These are phyloP conservation scores for Adelognathus sp. DNA, from an alignment of 2,888 invertebrate species.

Conservation along the genomic window DNA sequence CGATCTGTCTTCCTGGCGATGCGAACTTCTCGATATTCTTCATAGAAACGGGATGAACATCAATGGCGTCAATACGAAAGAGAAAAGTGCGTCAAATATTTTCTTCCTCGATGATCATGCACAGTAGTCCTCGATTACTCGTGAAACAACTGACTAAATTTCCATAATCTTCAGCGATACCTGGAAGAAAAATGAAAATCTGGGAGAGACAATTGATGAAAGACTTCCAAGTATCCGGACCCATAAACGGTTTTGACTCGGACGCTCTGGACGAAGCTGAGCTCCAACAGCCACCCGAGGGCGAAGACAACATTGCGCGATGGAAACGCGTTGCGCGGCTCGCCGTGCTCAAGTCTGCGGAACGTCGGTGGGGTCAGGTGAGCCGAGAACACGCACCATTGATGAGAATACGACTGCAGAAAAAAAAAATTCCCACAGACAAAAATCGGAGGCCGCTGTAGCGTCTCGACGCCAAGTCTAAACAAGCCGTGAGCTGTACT, in stretches of 20 bases:
- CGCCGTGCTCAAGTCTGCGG: slow-evolving; percentile 87
- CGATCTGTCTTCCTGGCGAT: slow-evolving; percentile 95
- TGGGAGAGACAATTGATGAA: slow-evolving; percentile 95
- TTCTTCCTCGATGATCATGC: no score
- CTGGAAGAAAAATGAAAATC: slow-evolving; percentile 90
- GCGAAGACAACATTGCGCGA: slow-evolving; percentile 79
- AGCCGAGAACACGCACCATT: slow-evolving; percentile 80
- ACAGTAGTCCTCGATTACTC: background rate
- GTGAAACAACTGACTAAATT: background rate
- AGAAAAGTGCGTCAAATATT: slow-evolving; percentile 84
- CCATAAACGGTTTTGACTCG: slow-evolving; percentile 82
- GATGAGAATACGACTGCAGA: no score
- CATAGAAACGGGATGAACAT: slow-evolving; percentile 94
- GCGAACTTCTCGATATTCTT: slow-evolving; percentile 94
- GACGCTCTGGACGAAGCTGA: slow-evolving; percentile 76
- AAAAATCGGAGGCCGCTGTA: no score
- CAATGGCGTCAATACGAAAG: slow-evolving; percentile 87
- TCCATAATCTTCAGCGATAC: slow-evolving; percentile 82
- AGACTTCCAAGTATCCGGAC: slow-evolving; percentile 91
- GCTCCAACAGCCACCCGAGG: slow-evolving; percentile 69
- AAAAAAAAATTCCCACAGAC: no score
- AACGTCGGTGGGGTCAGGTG: slow-evolving; percentile 90
- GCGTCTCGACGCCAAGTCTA: no score
- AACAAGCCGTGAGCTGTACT: no score
- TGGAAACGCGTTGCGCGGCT: slow-evolving; percentile 88